Conservation (phyloP, 1,140 invertebrate species). For the Cherax quadricarinatus region DNA sequence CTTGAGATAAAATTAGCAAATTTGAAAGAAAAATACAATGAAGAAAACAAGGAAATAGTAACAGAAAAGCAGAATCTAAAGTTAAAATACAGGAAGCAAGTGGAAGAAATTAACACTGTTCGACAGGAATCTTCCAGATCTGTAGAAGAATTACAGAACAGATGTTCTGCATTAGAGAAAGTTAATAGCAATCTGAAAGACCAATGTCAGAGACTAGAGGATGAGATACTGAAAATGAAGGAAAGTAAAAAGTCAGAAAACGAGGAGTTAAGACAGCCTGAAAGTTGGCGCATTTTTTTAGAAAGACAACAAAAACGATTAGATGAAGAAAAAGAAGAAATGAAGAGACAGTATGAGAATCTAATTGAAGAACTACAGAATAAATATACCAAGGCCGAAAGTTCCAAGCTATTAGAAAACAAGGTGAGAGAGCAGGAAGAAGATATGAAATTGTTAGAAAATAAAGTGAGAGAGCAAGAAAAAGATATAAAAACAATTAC, state of each 20-base stretch:
- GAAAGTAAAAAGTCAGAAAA: neutral
- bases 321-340: constrained; percentile 40
- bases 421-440: constrained; percentile 37
- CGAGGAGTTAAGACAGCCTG: neutral
- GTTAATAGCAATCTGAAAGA: constrained; percentile 21
- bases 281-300: constrained; percentile 2
- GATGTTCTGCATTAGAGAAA: constrained; percentile 35
- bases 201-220: constrained; percentile 15
- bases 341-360: constrained; percentile 23
- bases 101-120: neutral
- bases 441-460: neutral
- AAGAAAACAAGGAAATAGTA: constrained; percentile 33
- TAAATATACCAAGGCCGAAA: constrained; percentile 13
- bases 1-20: constrained; percentile 22
- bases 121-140: neutral
- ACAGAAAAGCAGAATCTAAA: constrained; percentile 5
- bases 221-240: constrained; percentile 10
- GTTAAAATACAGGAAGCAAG: neutral
- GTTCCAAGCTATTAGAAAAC: constrained; percentile 8
- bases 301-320: constrained; percentile 32
- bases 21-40: constrained; percentile 11
- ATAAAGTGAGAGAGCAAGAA: constrained; percentile 29
- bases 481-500: constrained; percentile 6
- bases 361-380: constrained; percentile 25
- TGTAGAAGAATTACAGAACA: constrained; percentile 15